Conservation (phyloP, 2,888 invertebrate species). For the Lithophane leautieri region DNA sequence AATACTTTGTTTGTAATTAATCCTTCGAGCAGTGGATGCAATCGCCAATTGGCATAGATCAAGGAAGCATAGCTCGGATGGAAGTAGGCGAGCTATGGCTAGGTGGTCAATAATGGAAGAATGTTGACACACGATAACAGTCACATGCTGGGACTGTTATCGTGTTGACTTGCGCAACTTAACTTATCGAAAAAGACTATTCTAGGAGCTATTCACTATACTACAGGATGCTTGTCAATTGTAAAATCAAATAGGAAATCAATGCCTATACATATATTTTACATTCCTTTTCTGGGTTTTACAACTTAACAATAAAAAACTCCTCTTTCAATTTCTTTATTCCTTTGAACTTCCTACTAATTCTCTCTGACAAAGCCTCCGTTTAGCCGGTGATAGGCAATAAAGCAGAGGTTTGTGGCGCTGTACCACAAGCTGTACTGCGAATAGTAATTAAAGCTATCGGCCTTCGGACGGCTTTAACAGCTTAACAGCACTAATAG, state of each 20-base stretch:
- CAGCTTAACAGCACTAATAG: constrained; percentile 58
- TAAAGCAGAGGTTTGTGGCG: constrained; percentile 27
- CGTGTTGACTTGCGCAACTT: background rate
- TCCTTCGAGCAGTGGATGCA: background rate
- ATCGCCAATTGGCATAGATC: background rate
- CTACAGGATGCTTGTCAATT: background rate
- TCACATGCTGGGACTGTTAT: background rate
- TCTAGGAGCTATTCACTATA: background rate
- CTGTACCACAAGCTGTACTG: background rate
- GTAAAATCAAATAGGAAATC: too few species aligned
- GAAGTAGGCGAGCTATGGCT: background rate
- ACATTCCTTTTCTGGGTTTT: background rate
- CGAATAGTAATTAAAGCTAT: constrained; percentile 49
- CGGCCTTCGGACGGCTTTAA: constrained; percentile 38
- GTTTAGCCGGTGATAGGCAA: constrained; percentile 7
- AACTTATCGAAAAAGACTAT: too few species aligned
- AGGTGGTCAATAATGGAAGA: background rate
- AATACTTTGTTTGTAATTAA: constrained; percentile 28
- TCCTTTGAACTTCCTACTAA: constrained; percentile 3
- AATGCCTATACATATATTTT: background rate
- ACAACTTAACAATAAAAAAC: background rate
- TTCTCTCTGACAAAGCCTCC: background rate
- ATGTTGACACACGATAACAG: too few species aligned
- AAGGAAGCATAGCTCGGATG: background rate
- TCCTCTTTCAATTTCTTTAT: background rate